These are phyloP conservation scores for Bombus soroeensis DNA, from an alignment of 1,140 invertebrate species.

Conservation along the genomic window DNA sequence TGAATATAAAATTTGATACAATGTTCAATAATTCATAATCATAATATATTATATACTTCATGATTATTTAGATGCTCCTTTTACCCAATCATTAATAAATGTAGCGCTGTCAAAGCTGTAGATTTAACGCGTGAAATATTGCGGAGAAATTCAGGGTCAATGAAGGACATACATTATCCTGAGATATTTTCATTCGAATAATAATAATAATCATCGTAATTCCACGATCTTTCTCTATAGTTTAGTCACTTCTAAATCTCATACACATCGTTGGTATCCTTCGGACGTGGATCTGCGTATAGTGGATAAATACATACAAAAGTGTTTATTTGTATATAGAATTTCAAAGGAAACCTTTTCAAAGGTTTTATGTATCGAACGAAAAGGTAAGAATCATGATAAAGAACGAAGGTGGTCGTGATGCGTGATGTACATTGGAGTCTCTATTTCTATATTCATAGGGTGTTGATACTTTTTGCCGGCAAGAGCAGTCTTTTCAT, in stretches of 20 bases:
- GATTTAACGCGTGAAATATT: constrained; percentile 57
- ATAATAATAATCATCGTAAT: constrained; percentile 50
- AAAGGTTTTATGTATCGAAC: constrained; percentile 7
- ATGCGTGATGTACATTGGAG: constrained; percentile 1
- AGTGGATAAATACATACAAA: constrained; percentile 23
- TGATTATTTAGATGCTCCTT: constrained; percentile 65
- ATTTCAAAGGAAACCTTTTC: constrained; percentile 14
- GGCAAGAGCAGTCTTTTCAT: constrained; percentile 61
- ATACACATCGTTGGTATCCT: neutral
- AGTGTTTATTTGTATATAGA: neutral
- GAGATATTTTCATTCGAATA: constrained; percentile 59
- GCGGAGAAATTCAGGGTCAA: constrained; percentile 51
- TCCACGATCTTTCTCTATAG: constrained; percentile 33
- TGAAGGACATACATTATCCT: constrained; percentile 62
- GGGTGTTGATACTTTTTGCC: constrained; percentile 39
- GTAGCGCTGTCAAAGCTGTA: constrained; percentile 63
- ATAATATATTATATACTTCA: constrained; percentile 71
- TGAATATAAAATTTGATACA: constrained; percentile 81
- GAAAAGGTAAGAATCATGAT: neutral
- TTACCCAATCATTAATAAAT: constrained; percentile 67
- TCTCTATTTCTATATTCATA: constrained; percentile 32
- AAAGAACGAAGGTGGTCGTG: constrained; percentile 23
- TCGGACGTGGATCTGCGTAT: constrained; percentile 38
- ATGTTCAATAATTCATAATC: constrained; percentile 78
- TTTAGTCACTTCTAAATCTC: constrained; percentile 38